A percentile compares a stretch with the other conserved stretches of the same genome.
These are phyloP conservation scores for Champsocephalus gunnari DNA, from an alignment of 2,797 vertebrate genomes.

Conservation along the genomic window DNA sequence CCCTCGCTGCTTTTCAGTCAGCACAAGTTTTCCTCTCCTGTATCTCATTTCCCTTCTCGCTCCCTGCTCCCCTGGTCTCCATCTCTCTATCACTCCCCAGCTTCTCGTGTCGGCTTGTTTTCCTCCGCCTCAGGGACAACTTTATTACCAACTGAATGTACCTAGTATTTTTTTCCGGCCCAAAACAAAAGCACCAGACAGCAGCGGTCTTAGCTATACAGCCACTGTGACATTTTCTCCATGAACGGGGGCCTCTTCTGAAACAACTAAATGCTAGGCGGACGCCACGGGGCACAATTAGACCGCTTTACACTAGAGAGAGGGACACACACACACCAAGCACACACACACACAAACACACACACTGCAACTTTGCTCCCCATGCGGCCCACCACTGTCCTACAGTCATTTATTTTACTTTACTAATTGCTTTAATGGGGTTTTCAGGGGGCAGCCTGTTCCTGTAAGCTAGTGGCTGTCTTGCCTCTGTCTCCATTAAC, in stretches of 20 bases:
- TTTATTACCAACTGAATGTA: slow-evolving; percentile 41
- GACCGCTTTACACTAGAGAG: slow-evolving; percentile 56
- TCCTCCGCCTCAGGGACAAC: slow-evolving; percentile 35
- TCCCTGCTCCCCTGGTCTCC: slow-evolving; percentile 8
- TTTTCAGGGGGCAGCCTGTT: slow-evolving; percentile 52
- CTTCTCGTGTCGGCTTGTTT: slow-evolving; percentile 29
- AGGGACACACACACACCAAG: slow-evolving; percentile 2
- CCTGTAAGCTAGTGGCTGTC: slow-evolving; percentile 57
- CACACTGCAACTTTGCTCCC: slow-evolving; percentile 26
- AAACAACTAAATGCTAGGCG: slow-evolving; percentile 77
- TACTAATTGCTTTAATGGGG: slow-evolving; percentile 72
- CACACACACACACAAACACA: slow-evolving; percentile 1
- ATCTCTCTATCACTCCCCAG: slow-evolving; percentile 19
- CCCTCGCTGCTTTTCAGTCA: slow-evolving; percentile 2
- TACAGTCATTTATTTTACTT: slow-evolving; percentile 70
- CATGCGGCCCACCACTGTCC: slow-evolving; percentile 46
- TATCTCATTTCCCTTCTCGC: slow-evolving; percentile 24
- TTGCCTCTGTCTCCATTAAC: slow-evolving; percentile 55
- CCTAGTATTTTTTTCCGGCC: slow-evolving; percentile 45
- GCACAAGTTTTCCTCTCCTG: slow-evolving; percentile 15
- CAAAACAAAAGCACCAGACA: slow-evolving; percentile 52
- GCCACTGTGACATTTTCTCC: slow-evolving; percentile 76
- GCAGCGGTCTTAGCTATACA: slow-evolving; percentile 42
- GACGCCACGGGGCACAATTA: slow-evolving; percentile 81
- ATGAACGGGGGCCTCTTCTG: slow-evolving; percentile 48